Percentiles rank a stretch among this genome's conserved stretches.
These are phyloP conservation scores for Mirounga angustirostris DNA, from an alignment of 2,113 vertebrate genomes.

Conservation along the genomic window DNA sequence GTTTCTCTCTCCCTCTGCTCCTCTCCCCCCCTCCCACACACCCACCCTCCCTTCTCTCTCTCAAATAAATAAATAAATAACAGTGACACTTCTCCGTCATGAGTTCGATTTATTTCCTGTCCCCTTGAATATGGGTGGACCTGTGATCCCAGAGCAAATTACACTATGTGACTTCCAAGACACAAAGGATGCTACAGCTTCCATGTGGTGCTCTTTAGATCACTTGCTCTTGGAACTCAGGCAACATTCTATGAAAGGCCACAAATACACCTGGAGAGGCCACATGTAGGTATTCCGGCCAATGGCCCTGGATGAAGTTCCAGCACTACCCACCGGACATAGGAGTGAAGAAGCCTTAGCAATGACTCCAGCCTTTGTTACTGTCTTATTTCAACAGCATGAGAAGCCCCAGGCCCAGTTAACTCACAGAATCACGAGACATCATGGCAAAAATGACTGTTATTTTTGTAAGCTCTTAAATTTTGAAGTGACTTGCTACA, in stretches of 20 bases:
- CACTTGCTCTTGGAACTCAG: not conserved
- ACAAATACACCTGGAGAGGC: not conserved
- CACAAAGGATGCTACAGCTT: not conserved
- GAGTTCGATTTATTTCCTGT: not conserved
- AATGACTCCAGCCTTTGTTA: not conserved
- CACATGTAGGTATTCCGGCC: not conserved
- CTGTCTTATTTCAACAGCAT: not conserved
- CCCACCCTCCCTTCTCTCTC: not conserved
- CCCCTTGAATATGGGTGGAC: not conserved
- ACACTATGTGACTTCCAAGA: not conserved
- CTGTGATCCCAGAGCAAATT: not conserved
- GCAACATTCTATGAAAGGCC: not conserved
- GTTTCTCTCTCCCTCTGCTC: not conserved
- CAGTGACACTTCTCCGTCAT: not conserved
- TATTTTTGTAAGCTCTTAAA: not conserved
- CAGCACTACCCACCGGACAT: not conserved
- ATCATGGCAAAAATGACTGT: not conserved
- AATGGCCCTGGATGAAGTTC: not conserved
- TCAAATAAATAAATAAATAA: not conserved
- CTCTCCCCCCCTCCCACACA: too few relatives aligned
- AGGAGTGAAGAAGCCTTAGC: not conserved
- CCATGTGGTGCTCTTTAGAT: not conserved
- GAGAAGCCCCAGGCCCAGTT: not conserved
- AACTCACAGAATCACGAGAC: not conserved
- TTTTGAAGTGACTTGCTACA: not conserved